Evolutionary conservation across 2,888 invertebrate species (phyloP), one percentile per base, ranked within the genome.

Genomic region (Scaeva pyrastri): DNA sequence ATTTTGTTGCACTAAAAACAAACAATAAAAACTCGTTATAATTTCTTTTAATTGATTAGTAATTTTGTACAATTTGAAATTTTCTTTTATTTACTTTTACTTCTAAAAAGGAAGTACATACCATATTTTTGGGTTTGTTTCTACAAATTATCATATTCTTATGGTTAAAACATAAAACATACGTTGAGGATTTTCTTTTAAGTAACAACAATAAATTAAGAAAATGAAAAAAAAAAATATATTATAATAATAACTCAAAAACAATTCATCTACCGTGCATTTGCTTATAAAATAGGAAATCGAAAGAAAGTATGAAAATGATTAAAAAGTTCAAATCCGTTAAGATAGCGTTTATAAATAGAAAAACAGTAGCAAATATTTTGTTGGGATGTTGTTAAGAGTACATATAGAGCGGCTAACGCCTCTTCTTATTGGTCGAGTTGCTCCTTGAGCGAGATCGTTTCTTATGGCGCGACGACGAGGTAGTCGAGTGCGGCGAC

Each of bases 401-500:
- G n/a, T n/a, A n/a, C n/a, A n/a, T n/a, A 14, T 7, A 14, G 10
- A 23, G 4, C 21, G 66, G 48, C 72, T 83, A 88, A 78, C 88
- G 88, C 77, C 88, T 85, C 76, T 83, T 73, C 36, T 86, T 85
- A 31, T 62, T 52, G 16, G 76, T 55, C 1, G 88, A 86, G 0
- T 76, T 79, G 55, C 87, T 88, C 43, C 83, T 76, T 12, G 88
- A 86, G 16, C 80, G 82, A 14, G 88, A 88, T 16, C 85, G 76
- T 39, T 87, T 85, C 66, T 87, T 85, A 41, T 68, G 74, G 14
- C 76, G 80, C 16, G 78, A 73, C 14, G 88, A 77, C 0, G 88
- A 87, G 1, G 87, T 84, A 6, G 78, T 84, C n/a, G 88, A 88
- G 19, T 66, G 87, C 12, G 88, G 88, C 43, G 90, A 90, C 36